A percentile compares a stretch with the other conserved stretches of the same genome.
phyloP scores from a whole-genome alignment of 2,113 vertebrate species.

The Raja brachyura region DNA sequence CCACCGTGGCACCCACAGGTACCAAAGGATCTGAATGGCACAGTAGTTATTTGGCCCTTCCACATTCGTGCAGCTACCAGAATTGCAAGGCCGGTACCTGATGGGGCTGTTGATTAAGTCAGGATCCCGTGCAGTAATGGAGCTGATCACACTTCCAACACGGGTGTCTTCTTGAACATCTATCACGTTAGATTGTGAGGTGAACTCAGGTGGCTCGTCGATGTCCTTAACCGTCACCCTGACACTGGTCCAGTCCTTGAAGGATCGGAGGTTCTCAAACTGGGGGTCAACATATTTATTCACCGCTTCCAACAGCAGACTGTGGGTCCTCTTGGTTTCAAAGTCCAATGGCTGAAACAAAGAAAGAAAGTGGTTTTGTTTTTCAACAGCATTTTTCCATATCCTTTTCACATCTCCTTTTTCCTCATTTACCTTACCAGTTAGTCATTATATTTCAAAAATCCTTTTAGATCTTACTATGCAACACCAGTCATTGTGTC shows the following conservation, averaged over 20 bases:
- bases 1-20: too few species aligned
- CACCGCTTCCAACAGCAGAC: constrained; percentile 85
- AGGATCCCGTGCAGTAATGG: constrained; percentile 83
- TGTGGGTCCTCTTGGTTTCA: constrained; percentile 81
- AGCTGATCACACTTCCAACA: constrained; percentile 76
- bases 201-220: constrained; percentile 86
- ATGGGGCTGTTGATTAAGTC: constrained; percentile 79
- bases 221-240: constrained; percentile 78
- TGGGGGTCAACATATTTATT: constrained; percentile 91
- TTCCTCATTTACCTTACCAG: not conserved
- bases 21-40: not conserved
- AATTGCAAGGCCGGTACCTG: constrained; percentile 61
- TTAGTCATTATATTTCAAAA: not conserved
- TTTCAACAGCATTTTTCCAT: not conserved
- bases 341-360: constrained; percentile 77
- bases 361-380: not conserved
- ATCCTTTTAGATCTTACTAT: not conserved
- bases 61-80: not conserved
- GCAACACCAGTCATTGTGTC: not conserved
- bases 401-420: not conserved
- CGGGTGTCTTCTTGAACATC: constrained; percentile 88
- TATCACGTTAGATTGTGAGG: constrained; percentile 68
- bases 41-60: not conserved
- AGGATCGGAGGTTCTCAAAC: constrained; percentile 83
- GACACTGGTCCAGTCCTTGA: constrained; percentile 89